Evolutionary conservation across 2,113 vertebrate genomes (phyloP), one percentile per base, ranked within the genome.

Genomic region (Cnemophilus loriae): DNA sequence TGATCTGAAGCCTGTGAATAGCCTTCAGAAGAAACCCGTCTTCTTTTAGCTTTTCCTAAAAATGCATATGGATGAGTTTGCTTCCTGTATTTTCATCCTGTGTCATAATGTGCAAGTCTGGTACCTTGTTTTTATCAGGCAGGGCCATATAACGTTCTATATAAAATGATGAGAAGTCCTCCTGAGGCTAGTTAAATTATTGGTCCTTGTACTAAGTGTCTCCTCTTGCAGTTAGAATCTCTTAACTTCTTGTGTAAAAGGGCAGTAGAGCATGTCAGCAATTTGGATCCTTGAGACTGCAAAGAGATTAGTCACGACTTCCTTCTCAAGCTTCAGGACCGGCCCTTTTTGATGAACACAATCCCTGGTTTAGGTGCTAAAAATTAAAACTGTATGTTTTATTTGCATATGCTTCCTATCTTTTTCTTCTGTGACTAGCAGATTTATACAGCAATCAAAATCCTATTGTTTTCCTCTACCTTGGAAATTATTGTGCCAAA

Each of bases 141-240:
- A 73, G 19, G 78, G 39, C 65, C 32, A 6, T 74, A 37, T 87
- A 92, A 89, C 68, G 71, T 84, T 73, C 60, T 69, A 0, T 37
- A 39, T 59, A 63, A 90, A 94, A 55, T 37, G 23, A 92, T 70
- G 75, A 77, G 83, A 59, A 24, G 23, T 56, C 37, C 83, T 78
- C 79, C 52, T 67, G 88, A 63, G 76, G 30, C 63, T 80, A 69
- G 32, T 88, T 88, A 92, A 88, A 69, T 90, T 94, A 61, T 37
- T 69, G 71, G 63, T 94, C 79, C 64, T 93, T 92, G 88, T 57
- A 89, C 46, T 80, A 90, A 90, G 27, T 81, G 10, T 81, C 64
- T 91, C 24, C 27, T 94, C 56, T 55, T 90, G 68, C 47, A 64
- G 68, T 84, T 90, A 71, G 42, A 86, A 42, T 92, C 39, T 69